A percentile compares a stretch with the other conserved stretches of the same genome.
Conservation (phyloP, 2,797 vertebrate genomes). For the Apogon hyalosoma region DNA sequence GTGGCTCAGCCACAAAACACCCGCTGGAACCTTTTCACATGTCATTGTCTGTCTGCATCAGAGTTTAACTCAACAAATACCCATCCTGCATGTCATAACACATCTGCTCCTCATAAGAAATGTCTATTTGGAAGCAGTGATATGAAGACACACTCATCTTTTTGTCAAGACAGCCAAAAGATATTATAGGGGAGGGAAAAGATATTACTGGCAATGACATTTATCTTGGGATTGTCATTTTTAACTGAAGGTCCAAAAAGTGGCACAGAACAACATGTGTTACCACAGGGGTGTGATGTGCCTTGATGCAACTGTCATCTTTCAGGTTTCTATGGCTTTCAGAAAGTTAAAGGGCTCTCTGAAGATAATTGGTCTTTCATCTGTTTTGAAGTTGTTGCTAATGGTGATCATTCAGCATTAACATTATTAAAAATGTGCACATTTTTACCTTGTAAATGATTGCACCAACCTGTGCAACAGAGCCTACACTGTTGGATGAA, state of each 20-base stretch:
- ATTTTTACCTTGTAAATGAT: too few relatives aligned
- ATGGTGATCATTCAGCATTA: not conserved
- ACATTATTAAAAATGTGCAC: not conserved
- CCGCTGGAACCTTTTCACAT: slow-evolving; percentile 71
- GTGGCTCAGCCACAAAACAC: slow-evolving; percentile 66
- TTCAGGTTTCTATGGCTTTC: not conserved
- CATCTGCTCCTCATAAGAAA: slow-evolving; percentile 68
- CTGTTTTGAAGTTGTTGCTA: not conserved
- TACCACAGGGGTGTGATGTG: not conserved
- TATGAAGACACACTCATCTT: slow-evolving; percentile 33
- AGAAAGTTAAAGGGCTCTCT: not conserved
- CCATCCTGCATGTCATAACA: slow-evolving; percentile 66
- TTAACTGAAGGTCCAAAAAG: slow-evolving; percentile 16
- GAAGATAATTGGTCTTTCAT: slow-evolving; percentile 8
- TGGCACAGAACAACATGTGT: slow-evolving; percentile 10
- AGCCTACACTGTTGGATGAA: too few relatives aligned
- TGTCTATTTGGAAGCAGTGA: slow-evolving; percentile 52
- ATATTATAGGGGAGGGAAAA: slow-evolving; percentile 1
- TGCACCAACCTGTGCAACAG: too few relatives aligned
- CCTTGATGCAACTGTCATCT: slow-evolving; percentile 9
- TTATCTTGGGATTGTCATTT: slow-evolving; percentile 26
- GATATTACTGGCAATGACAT: slow-evolving; percentile 10
- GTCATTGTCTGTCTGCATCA: slow-evolving; percentile 75
- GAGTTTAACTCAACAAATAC: slow-evolving; percentile 62
- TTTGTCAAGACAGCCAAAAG: slow-evolving; percentile 51